phyloP scores from a whole-genome alignment of 2,113 vertebrate genomes.

The Tursiops truncatus region DNA sequence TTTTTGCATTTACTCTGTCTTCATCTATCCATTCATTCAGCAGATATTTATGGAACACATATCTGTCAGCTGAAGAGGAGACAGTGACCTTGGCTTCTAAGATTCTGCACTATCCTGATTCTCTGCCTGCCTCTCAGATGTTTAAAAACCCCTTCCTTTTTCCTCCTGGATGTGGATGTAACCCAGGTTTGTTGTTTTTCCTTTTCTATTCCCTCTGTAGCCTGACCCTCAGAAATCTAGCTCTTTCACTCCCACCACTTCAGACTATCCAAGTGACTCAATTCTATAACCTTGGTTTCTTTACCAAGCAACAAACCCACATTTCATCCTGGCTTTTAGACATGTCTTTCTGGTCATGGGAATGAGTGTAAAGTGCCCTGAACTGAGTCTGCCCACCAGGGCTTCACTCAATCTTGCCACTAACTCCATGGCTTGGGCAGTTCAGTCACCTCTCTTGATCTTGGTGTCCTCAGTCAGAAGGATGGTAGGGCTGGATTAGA shows the following conservation, averaged over 20 bases:
- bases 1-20: neutral
- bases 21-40: neutral
- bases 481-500: neutral
- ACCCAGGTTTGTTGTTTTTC: neutral
- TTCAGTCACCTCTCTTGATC: neutral
- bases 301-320: neutral
- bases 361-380: neutral
- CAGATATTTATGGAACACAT: slow-evolving; percentile 1
- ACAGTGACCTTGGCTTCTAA: neutral
- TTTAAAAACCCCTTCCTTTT: neutral
- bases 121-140: neutral
- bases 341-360: neutral
- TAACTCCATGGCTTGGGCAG: neutral
- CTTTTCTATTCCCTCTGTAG: neutral
- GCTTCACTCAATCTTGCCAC: neutral
- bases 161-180: neutral
- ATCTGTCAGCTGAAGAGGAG: neutral
- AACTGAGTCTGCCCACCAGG: neutral
- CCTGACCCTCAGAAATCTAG: neutral
- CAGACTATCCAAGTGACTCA: neutral
- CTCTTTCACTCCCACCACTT: neutral
- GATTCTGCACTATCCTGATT: neutral
- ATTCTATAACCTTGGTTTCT: neutral
- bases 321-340: neutral
- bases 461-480: neutral